These are phyloP conservation scores for Psittacula echo DNA, from an alignment of 2,797 vertebrate species.

Conservation along the genomic window DNA sequence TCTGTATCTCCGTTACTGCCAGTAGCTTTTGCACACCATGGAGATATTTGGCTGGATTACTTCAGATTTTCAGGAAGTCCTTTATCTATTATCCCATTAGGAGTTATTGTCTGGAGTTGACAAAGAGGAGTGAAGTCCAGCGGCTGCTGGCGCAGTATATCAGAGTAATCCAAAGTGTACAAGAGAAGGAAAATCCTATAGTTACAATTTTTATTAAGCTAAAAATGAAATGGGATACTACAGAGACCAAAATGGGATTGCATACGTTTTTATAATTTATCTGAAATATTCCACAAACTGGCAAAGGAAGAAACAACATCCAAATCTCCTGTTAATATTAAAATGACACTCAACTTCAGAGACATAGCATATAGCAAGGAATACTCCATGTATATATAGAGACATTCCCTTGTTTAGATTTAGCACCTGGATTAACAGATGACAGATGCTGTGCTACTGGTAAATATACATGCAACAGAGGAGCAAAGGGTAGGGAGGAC, in stretches of 20 bases:
- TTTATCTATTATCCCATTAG: neutral
- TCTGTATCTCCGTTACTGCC: neutral
- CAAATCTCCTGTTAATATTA: neutral
- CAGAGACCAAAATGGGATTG: neutral
- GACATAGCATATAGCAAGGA: neutral
- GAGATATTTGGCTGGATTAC: neutral
- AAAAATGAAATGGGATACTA: neutral
- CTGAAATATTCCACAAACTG: neutral
- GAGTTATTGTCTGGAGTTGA: neutral
- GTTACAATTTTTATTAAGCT: neutral
- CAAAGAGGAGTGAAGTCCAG: neutral
- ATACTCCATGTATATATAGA: neutral
- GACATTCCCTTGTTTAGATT: neutral
- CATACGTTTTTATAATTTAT: neutral
- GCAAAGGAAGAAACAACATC: neutral
- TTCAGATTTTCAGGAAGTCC: constrained; percentile 15
- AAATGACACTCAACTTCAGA: neutral
- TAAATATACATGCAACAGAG: neutral
- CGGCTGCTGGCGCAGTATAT: neutral
- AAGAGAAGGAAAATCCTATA: neutral
- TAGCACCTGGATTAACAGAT: constrained; percentile 38
- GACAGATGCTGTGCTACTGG: neutral
- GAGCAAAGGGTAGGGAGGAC: neutral
- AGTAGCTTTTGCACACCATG: neutral
- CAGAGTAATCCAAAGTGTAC: neutral